phyloP scores from a whole-genome alignment of 2,113 vertebrate species.

The Butorides virescens region DNA sequence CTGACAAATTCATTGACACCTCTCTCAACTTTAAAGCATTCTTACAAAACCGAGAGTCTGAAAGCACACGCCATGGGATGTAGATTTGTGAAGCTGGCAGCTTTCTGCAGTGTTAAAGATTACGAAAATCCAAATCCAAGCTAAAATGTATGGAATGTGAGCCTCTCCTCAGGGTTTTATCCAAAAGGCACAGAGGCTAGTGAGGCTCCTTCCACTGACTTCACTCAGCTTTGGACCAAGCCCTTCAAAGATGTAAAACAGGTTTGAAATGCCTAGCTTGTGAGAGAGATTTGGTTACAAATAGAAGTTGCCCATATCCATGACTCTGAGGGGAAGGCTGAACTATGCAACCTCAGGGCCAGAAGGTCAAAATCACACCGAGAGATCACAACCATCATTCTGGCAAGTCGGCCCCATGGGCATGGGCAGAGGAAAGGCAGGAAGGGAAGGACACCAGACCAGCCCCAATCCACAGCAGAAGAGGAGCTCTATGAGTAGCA shows the following conservation, averaged over 20 bases:
- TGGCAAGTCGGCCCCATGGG: background rate
- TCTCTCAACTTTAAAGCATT: background rate
- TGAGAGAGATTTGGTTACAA: background rate
- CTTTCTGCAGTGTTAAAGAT: conserved; percentile 28
- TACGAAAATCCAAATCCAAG: conserved; percentile 64
- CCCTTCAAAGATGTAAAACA: background rate
- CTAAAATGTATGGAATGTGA: conserved; percentile 61
- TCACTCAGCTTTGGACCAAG: background rate
- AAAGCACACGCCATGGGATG: background rate
- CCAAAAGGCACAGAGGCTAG: background rate
- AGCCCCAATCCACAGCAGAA: background rate
- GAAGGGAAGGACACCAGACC: background rate
- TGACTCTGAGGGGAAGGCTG: background rate
- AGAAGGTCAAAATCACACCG: background rate
- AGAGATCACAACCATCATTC: background rate
- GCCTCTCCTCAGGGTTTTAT: background rate
- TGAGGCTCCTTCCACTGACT: background rate
- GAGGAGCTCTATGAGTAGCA: background rate
- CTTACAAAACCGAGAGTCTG: conserved; percentile 2
- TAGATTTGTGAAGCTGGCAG: conserved; percentile 28
- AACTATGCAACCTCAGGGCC: background rate
- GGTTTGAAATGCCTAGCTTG: background rate
- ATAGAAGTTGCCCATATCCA: background rate
- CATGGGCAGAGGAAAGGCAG: background rate
- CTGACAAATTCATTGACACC: background rate